Evolutionary conservation across 2,888 invertebrate species (phyloP), one percentile per base, ranked within the genome.

Genomic region (Leucophora obtusa): DNA sequence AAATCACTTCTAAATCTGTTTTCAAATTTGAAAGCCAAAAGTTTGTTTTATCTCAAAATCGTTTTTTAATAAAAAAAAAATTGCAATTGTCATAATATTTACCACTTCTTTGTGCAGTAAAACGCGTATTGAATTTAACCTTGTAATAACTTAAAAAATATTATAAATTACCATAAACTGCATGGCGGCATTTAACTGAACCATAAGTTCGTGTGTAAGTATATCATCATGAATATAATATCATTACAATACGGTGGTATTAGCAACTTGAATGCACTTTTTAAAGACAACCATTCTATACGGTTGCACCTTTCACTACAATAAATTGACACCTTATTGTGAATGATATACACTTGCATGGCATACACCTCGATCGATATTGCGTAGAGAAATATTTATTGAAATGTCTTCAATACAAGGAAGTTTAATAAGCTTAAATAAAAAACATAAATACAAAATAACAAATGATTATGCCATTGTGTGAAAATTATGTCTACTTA

Each of bases 261-360:
- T 21, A 21, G 4, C 21, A 21, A 21, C 21, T 4, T 8, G 65
- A 35, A 54, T 38, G 18, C 11, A 9, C 3, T 38, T 38, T 35
- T 21, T 10, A 53, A 51, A 58, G 28, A n/a, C 60, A 59, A 69
- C 53, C 59, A 59, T n/a, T n/a, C n/a, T 66, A 60, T 58, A 60
- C 70, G 72, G 75, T 79, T 79, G 63, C 83, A 86, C 86, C 86
- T 87, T 87, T 87, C 86, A 85, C 86, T 85, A 85, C 84, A 84
- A 85, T 89, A 88, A 89, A 87, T 88, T 87, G 88, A 87, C 88
- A 89, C 87, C 85, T 87, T 86, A 85, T 87, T 86, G 85, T 79
- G 51, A 11, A 14, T 38, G 43, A 17, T 56, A 69, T 51, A 62
- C 62, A 75, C 43, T 38, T 38, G 38, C 38, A 9, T 28, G 38